Base-by-base conservation (phyloP, 2,797 vertebrate genomes). In the Sebastes steindachneri region DNA sequence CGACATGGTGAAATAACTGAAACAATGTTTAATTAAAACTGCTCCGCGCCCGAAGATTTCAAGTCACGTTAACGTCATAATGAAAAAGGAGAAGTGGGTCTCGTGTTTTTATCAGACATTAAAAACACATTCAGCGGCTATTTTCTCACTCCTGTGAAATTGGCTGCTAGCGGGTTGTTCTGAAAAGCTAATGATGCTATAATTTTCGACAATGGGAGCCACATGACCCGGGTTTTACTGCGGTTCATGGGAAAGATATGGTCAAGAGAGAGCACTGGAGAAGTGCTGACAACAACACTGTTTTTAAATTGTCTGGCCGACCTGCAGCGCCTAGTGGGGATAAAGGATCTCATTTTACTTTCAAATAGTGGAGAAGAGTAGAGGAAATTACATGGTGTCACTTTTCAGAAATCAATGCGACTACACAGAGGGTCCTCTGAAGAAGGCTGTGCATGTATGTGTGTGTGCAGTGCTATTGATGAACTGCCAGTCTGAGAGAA, bases 321-420 rank as follows among this genome's bases (percentile, higher is more conserved):
- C 23, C 75, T 68, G 68, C 81, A 66, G 68, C 6, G 53, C 73
- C 41, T 48, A 4, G 8, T 59, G n/a, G 54, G 77, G 66, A 86
- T 70, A 48, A 83, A 81, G 51, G 67, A 82, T 80, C 86, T 92
- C 66, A 88, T 89, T 90, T 84, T 57, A 89, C 78, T 89, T 88
- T 88, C 68, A 90, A 85, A 87, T 76, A 23, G 65, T 14, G 31
- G 33, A 23, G 73, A 84, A 75, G 2, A 64, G 62, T 21, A 73
- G 29, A 71, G 67, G 79, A 86, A 80, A 85, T 82, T 35, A 87
- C 77, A 86, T 28, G 0, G 33, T 72, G 85, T 85, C 48, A 77
- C 83, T 88, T 84, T 80, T 75, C 75, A 63, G 54, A 84, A 77
- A 90, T 88, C 87, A 84, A 74, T 77, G 74, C 23, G 71, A 53